A percentile compares a stretch with the other conserved stretches of the same genome.
These are phyloP conservation scores for Cantharis flavilabris DNA, from an alignment of 2,888 invertebrate genomes.

Conservation along the genomic window DNA sequence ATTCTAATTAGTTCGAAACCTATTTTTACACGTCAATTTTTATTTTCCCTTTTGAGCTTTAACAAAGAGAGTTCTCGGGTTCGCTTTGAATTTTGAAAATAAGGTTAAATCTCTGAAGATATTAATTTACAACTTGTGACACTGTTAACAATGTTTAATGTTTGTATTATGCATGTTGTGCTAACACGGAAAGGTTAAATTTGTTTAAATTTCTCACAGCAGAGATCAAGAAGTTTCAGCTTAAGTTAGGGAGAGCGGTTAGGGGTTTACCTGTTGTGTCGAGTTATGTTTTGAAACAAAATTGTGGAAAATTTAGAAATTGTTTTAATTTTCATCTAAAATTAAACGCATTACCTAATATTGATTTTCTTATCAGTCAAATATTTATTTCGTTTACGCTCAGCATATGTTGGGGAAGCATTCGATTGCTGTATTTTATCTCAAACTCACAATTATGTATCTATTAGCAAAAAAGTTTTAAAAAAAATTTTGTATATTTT, in stretches of 20 bases:
- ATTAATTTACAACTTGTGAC: neutral
- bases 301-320: neutral
- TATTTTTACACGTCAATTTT: neutral
- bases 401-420: neutral
- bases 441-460: neutral
- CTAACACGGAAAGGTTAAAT: neutral
- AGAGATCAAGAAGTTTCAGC: neutral
- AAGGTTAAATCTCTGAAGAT: neutral
- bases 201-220: neutral
- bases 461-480: neutral
- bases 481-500: too few species aligned
- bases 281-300: neutral
- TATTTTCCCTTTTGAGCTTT: neutral
- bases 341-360: neutral
- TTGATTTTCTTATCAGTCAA: neutral
- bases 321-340: neutral
- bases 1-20: neutral
- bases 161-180: neutral
- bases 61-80: neutral
- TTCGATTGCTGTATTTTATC: neutral
- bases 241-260: neutral
- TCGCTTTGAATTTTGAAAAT: neutral
- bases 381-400: neutral
- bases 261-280: neutral
- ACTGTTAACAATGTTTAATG: neutral